Base-by-base conservation (phyloP, 2,888 invertebrate genomes). In the Formica aserva region DNA sequence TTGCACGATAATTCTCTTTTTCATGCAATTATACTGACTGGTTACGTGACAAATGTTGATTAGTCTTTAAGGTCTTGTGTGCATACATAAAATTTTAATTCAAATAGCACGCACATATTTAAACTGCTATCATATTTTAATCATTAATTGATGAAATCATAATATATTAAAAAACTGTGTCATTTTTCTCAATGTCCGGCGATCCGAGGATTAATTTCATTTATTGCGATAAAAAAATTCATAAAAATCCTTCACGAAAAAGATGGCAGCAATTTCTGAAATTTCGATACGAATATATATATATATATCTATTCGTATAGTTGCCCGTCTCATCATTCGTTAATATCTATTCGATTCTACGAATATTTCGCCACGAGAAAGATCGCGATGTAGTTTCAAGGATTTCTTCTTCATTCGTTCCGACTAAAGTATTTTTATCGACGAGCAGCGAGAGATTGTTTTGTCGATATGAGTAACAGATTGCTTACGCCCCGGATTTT, bases 391-490 rank as follows among this genome's bases (percentile, higher is more conserved):
- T 38, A 67, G 38, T 15, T 80, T 60, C 72, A 80, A 71, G 32
- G 32, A 71, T 45, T 71, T 71, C 22, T 18, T 22, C 13, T 60
- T 60, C 32, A 32, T 78, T 32, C 32, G 26, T 66, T 77, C 11
- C 11, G 9, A 41, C 4, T 22, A 32, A 2, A 35, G 8, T 69
- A 71, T 80, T 62, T 80, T 80, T 80, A 80, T 60, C 60, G n/a
- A 78, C 32, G n/a, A 29, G 32, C 18, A 26, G 9, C 45, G 55
- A 67, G 18, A 57, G 38, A 77, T 65, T 55, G 66, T 45, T 71
- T 60, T 45, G 38, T 22, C 60, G 32, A 22, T 57, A 57, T 8
- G 15, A 32, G 38, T 22, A 69, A 52, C 71, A 35, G 32, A 78
- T 41, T 18, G 13, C 13, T 77, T 29, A 66, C 22, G 4, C 57